Conservation (phyloP, 1,140 invertebrate genomes). For the Drosophila sproati region DNA sequence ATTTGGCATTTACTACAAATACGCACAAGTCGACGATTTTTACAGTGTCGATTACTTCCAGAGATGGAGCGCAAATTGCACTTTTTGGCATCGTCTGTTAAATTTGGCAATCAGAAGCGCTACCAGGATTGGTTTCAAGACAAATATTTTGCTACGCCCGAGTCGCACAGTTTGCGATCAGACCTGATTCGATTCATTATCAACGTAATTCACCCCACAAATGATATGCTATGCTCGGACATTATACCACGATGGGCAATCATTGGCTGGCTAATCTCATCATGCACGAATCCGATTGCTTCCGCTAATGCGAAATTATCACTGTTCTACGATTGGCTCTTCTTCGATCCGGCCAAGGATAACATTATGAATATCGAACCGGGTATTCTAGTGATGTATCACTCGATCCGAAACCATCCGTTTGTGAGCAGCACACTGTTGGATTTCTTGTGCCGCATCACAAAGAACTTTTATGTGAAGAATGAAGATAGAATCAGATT, state of each 20-base stretch:
- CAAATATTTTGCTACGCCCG: slow-evolving; percentile 98
- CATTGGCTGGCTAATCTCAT: slow-evolving; percentile 98
- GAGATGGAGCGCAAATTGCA: slow-evolving; percentile 98
- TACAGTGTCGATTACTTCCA: slow-evolving; percentile 96
- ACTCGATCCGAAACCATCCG: slow-evolving; percentile 98
- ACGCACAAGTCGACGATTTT: slow-evolving; percentile 95
- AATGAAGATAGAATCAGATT: slow-evolving; percentile 93
- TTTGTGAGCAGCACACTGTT: slow-evolving; percentile 96
- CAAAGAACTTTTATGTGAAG: slow-evolving; percentile 95
- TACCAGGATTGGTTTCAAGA: slow-evolving; percentile 99
- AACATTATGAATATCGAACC: slow-evolving; percentile 99
- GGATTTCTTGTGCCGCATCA: slow-evolving; percentile 98
- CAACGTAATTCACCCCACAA: slow-evolving; percentile 98
- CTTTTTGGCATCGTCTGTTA: slow-evolving; percentile 96
- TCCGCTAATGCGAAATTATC: slow-evolving; percentile 98
- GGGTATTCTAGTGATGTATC: slow-evolving; percentile 99
- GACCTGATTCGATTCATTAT: slow-evolving; percentile 99
- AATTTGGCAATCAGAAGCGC: slow-evolving; percentile 98
- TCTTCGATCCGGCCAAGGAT: slow-evolving; percentile 97
- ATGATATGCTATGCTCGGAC: slow-evolving; percentile 98
- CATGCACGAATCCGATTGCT: slow-evolving; percentile 97
- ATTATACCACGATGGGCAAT: slow-evolving; percentile 99
- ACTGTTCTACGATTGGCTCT: slow-evolving; percentile 98
- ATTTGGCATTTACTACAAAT: slow-evolving; percentile 94
- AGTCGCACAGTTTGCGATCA: slow-evolving; percentile 96